Conservation (phyloP, 2,797 vertebrate genomes). For the Dicrostonyx torquatus region DNA sequence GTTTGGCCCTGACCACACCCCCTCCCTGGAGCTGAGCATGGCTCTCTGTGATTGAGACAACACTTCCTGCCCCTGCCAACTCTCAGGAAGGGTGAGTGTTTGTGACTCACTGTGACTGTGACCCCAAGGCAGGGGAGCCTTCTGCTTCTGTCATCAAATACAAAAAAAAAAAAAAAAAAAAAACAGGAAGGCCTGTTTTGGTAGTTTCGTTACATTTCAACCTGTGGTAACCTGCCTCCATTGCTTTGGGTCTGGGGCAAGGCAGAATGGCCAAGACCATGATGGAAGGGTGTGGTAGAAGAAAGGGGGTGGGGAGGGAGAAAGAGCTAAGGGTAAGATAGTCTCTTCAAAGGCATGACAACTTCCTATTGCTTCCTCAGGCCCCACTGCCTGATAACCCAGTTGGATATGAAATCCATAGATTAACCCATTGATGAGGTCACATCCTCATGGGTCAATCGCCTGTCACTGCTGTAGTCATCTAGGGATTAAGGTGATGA, state of each 20-base stretch:
- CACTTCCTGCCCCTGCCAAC: neutral
- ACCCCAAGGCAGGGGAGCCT: neutral
- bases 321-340: neutral
- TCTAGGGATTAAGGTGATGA: neutral
- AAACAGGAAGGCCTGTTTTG: neutral
- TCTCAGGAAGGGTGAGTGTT: neutral
- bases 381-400: too few relatives aligned
- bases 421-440: neutral
- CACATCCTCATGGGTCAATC: neutral
- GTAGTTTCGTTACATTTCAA: neutral
- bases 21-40: fast-evolving
- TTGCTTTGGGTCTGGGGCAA: neutral
- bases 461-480: neutral
- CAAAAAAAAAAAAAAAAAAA: neutral
- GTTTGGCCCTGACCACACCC: neutral
- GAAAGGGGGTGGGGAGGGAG: too few relatives aligned
- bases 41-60: neutral
- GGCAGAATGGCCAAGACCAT: neutral
- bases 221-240: neutral
- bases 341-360: neutral
- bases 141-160: neutral
- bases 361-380: neutral
- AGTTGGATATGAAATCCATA: neutral
- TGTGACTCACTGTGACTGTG: neutral
- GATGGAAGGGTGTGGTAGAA: neutral